Evolutionary conservation across 2,113 vertebrate species (phyloP).

Genomic region (Prinia subflava): DNA sequence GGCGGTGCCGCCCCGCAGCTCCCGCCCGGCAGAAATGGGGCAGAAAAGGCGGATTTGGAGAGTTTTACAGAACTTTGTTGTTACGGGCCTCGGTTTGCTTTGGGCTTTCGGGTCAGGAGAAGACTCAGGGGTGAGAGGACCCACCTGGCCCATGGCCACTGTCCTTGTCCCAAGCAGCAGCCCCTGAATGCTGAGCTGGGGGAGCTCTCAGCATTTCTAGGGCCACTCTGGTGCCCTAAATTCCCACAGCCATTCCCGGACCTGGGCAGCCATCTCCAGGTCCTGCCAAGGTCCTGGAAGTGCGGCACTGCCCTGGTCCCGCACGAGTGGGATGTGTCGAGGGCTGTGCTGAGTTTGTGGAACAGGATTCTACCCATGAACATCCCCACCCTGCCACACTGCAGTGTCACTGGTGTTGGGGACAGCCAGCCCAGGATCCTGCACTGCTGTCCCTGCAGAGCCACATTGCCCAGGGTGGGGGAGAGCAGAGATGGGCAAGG

Average conservation of each 20-base stretch:
- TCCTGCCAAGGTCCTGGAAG: not conserved
- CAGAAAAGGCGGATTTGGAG: fast-evolving
- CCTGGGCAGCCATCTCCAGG: fast-evolving
- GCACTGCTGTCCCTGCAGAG: not conserved
- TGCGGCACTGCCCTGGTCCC: fast-evolving
- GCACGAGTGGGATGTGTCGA: fast-evolving
- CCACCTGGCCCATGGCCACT: fast-evolving
- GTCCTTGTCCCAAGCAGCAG: not conserved
- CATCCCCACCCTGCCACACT: not conserved
- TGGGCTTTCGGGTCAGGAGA: not conserved
- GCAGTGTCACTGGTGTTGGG: not conserved
- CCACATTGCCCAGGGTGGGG: not conserved
- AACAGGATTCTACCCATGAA: fast-evolving
- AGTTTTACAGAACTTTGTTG: fast-evolving
- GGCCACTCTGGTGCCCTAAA: fast-evolving
- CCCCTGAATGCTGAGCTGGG: not conserved
- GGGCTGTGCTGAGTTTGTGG: not conserved
- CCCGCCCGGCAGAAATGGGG: fast-evolving
- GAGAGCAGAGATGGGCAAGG: not conserved
- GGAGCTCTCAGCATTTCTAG: not conserved
- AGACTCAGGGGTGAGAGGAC: fast-evolving
- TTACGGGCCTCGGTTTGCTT: not conserved
- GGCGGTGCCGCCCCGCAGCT: not conserved
- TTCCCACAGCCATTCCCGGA: fast-evolving
- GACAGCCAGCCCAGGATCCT: not conserved